Conservation (phyloP, 2,797 vertebrate genomes). For the Thalassophryne amazonica region DNA sequence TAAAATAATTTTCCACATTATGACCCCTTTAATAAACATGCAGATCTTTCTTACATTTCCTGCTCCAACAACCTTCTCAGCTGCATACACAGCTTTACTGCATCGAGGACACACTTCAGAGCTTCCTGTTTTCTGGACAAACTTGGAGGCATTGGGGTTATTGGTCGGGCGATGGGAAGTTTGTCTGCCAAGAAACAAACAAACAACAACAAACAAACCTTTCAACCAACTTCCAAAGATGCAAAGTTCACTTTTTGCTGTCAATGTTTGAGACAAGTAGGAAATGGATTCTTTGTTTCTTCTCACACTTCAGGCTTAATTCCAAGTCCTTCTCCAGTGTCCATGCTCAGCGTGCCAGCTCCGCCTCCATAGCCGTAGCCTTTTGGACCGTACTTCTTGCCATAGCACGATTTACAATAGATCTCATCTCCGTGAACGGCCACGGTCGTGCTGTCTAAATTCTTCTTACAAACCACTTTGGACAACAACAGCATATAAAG, state of each 20-base stretch:
- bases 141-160: slow-evolving; percentile 87
- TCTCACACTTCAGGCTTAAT: slow-evolving; percentile 89
- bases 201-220: too few species aligned
- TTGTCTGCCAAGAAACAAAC: slow-evolving; percentile 68
- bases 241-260: too few species aligned
- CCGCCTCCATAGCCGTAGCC: slow-evolving; percentile 93
- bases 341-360: slow-evolving; percentile 90
- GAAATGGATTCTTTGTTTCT: neutral
- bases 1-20: too few species aligned
- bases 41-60: slow-evolving; percentile 84
- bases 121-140: slow-evolving; percentile 83
- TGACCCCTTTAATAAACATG: too few species aligned
- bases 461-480: slow-evolving; percentile 97
- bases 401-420: slow-evolving; percentile 96
- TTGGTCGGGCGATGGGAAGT: slow-evolving; percentile 81
- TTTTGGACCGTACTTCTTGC: slow-evolving; percentile 96
- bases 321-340: slow-evolving; percentile 88
- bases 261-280: neutral
- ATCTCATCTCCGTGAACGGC: slow-evolving; percentile 93
- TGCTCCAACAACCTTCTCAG: slow-evolving; percentile 92
- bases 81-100: slow-evolving; percentile 87
- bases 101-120: slow-evolving; percentile 91
- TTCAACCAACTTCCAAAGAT: too few species aligned
- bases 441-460: slow-evolving; percentile 95
- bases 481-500: too few species aligned